Base-by-base conservation (phyloP, 2,888 invertebrate genomes). In the Eupithecia vulgata region DNA sequence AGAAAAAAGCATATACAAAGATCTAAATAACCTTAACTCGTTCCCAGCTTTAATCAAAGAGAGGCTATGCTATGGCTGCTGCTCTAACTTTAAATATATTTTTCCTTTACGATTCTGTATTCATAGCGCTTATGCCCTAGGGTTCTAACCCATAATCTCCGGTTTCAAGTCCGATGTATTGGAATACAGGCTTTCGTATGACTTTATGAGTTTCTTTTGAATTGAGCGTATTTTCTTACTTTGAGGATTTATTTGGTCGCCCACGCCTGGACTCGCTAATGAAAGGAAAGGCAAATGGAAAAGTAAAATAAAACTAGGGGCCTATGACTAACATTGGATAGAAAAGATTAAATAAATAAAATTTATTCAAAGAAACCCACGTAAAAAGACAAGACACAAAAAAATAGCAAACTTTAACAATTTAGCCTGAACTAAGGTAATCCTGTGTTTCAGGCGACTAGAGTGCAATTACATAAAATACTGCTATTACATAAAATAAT, bases 81-180 rank as follows among this genome's bases (percentile, higher is more conserved):
- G 15, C 42, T 61, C 42, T 65, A 34, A 62, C 48, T 75, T 70
- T 42, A 72, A 64, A 72, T 72, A 42, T 75, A 75, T 67, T 64
- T 68, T 70, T 67, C 68, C 59, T 70, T 67, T 48, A 30, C 65
- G 45, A 45, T 71, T 74, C 67, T 21, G 69, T 74, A 72, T 75
- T 75, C 71, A 72, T 75, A 62, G 62, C 57, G 62, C 17, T 59
- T 67, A 70, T 69, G 30, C 74, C 70, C 74, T 67, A 42, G 72
- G 74, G 74, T 57, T 21, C 52, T 45, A 25, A 40, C 30, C 67
- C n/a, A 64, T 73, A 64, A 73, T 69, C 69, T 70, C 62, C 37
- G 67, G 45, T 45, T 68, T 30, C 57, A 34, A 68, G 34, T 45
- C 67, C 48, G 34, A 61, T 40, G 8, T 72, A 69, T 72, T 72